Evolutionary conservation across 2,888 invertebrate species (phyloP), one percentile per base, ranked within the genome.

Genomic region (Gymnosoma rotundatum): DNA sequence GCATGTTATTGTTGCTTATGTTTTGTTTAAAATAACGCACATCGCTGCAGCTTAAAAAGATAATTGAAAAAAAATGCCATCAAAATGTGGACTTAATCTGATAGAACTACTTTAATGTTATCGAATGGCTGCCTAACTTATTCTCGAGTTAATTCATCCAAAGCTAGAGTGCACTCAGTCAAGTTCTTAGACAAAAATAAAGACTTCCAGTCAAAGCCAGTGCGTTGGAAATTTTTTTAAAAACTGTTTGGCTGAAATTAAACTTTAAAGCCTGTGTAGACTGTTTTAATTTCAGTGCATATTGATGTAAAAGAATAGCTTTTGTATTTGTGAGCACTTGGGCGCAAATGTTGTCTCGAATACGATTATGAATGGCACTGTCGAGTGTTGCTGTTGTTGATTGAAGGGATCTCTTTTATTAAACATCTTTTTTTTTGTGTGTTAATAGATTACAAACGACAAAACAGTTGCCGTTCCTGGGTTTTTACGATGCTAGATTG

Each of bases 381-480:
- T 83, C 80, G 86, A 83, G 84, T 86, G 87, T 85, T 83, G 86
- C 81, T 86, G 83, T 83, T 85, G 83, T 86, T 86, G 86, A 86
- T 83, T 86, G 83, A 79, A 80, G 60, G 84, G 79, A 83, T 82
- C 80, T 81, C 42, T 64, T 73, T 70, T 64, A 75, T 50, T 21
- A 18, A 32, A 25, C 38, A 32, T 78, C 66, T 63, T 76, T 61
- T 72, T 86, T 88, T 78, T n/a, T n/a, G n/a, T 88, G 88, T 89
- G 90, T 89, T 90, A 90, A 90, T 90, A 90, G 90, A 90, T 90
- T 90, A 89, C 90, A 89, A 89, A 90, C 89, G 90, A 89, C 90
- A 89, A 90, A 90, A 90, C 88, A 90, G 89, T 89, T 89, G 88
- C 87, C 87, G 87, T 87, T 86, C 84, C 86, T 85, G 78, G 69